Percentiles rank a stretch among this genome's conserved stretches.
phyloP scores from a whole-genome alignment of 1,140 invertebrate species.

The Hyposmocoma kahamanoa region DNA sequence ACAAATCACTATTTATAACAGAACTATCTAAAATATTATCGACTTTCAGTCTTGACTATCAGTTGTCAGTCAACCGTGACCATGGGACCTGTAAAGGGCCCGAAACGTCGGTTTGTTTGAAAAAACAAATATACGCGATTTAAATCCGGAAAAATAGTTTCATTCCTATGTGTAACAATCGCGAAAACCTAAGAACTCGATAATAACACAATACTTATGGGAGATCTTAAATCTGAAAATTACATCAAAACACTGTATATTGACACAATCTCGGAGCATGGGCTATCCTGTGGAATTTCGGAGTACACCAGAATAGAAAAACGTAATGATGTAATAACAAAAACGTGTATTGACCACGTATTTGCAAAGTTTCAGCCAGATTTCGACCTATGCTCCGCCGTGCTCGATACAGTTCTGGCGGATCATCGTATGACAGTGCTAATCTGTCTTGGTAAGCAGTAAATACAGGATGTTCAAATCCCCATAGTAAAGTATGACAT shows the following conservation, averaged over 20 bases:
- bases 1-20: constrained; percentile 23
- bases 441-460: background rate
- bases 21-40: constrained; percentile 20
- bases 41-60: constrained; percentile 5
- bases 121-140: too few species aligned
- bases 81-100: too few species aligned
- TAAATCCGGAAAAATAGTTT: too few species aligned
- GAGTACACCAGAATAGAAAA: constrained; percentile 26
- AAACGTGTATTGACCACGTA: constrained; percentile 31
- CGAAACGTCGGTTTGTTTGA: too few species aligned
- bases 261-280: constrained; percentile 20
- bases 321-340: constrained; percentile 13
- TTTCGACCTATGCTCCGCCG: constrained; percentile 25
- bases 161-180: too few species aligned
- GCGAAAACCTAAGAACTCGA: too few species aligned
- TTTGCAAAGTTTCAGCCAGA: constrained; percentile 27
- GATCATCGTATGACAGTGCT: background rate
- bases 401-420: background rate
- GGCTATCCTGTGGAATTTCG: constrained; percentile 31
- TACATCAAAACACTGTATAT: constrained; percentile 20
- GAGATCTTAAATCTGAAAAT: constrained; percentile 26
- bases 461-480: background rate
- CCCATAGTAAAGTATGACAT: background rate
- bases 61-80: too few species aligned
- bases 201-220: constrained; percentile 21